These are phyloP conservation scores for Vimba vimba DNA, from an alignment of 2,113 vertebrate genomes.

Conservation along the genomic window DNA sequence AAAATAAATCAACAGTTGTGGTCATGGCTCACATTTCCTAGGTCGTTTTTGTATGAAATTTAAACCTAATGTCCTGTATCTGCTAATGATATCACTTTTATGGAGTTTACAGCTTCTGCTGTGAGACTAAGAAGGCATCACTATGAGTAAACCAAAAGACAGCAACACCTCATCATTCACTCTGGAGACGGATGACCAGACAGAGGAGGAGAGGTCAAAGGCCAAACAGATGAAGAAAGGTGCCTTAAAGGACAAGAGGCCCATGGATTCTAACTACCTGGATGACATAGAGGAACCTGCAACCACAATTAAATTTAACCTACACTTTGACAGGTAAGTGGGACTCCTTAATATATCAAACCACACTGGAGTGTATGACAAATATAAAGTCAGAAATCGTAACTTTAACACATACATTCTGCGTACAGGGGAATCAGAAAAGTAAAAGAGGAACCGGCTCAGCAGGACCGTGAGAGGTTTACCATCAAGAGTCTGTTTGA, in stretches of 20 bases:
- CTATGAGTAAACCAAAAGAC: slow-evolving; percentile 79
- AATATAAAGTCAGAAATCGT: neutral
- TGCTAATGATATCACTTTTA: neutral
- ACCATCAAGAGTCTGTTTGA: slow-evolving; percentile 80
- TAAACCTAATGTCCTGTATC: neutral
- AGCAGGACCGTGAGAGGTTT: slow-evolving; percentile 57
- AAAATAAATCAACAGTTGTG: neutral
- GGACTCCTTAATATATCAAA: slow-evolving; percentile 5
- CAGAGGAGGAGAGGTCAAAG: slow-evolving; percentile 60
- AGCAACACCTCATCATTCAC: slow-evolving; percentile 65
- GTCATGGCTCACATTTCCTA: neutral
- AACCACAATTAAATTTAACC: slow-evolving; percentile 78
- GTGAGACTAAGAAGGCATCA: slow-evolving; percentile 24
- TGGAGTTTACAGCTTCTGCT: slow-evolving; percentile 7
- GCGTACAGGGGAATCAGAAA: slow-evolving; percentile 64
- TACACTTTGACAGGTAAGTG: slow-evolving; percentile 75
- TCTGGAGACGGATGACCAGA: slow-evolving; percentile 74
- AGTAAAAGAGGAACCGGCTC: slow-evolving; percentile 59
- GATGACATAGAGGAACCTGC: slow-evolving; percentile 73
- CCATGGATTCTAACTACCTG: slow-evolving; percentile 86
- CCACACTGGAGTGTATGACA: neutral
- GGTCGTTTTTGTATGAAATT: neutral
- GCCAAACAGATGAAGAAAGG: slow-evolving; percentile 58
- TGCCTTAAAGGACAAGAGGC: slow-evolving; percentile 69
- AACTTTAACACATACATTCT: slow-evolving; percentile 22